Base-by-base conservation (phyloP, 1,140 invertebrate genomes). In the Heterodera schachtii region DNA sequence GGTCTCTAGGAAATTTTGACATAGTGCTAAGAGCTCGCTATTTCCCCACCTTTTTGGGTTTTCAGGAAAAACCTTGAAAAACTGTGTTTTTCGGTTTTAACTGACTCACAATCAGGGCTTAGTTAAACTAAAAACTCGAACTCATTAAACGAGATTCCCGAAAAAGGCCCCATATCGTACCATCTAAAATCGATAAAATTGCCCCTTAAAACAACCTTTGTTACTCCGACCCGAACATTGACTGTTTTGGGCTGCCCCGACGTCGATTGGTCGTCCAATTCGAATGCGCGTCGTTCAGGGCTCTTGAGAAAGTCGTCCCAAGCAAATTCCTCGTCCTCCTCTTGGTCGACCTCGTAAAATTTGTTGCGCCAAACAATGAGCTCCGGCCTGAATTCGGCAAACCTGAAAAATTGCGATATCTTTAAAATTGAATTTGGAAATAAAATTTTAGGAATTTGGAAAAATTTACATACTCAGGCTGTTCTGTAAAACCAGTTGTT, bases 281-380 rank as follows among this genome's bases (percentile, higher is more conserved):
- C 19, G 13, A 57, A 74, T 16, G 6, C 0, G 6, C 49, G 49
- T 52, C 4, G 46, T 77, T 49, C 75, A 76, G 16, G 13, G 5
- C n/a, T 73, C 44, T 19, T 1, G 4, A 46, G 0, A 13, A 46
- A 5, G n/a, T 46, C 71, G 5, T n/a, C 13, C 71, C 71, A 73
- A 16, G 11, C 71, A 19, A 46, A 73, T 73, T 75, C 66, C 57
- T 79, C 67, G 19, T 69, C 69, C 41, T 79, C 77, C 16, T 79
- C 64, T 46, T 79, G 69, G 9, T 79, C 67, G 21, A 79, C 41
- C 41, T 79, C 77, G 43, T 70, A 76, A 60, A 76, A 76, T 76
- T 76, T 76, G 43, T 76, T 76, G 43, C 44, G 31, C 75, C 75
- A 69, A 19, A 41, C 49, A 3, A 79, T 79, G n/a, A 79, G 31